Conservation (phyloP, 2,888 invertebrate genomes). For the Thecophora atra region DNA sequence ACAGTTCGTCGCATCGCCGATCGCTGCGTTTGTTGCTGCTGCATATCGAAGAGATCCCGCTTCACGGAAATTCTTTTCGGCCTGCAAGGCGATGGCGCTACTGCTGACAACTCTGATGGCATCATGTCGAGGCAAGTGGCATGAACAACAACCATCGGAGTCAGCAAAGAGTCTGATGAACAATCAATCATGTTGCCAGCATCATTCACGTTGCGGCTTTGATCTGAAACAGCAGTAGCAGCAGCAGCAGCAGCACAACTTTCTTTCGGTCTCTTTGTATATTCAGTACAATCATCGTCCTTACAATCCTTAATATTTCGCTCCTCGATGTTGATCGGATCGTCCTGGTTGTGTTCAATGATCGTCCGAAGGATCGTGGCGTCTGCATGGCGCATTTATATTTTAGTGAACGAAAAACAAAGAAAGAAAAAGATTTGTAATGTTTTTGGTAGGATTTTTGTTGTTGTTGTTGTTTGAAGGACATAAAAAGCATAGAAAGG, state of each 20-base stretch:
- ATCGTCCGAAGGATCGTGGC: background rate
- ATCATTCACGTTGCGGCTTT: background rate
- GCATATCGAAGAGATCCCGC: constrained; percentile 25
- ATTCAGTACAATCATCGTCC: background rate
- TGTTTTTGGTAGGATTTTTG: constrained; percentile 5
- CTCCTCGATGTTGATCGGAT: background rate
- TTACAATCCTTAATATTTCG: background rate
- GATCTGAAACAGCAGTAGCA: background rate
- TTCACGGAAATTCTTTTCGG: constrained; percentile 25
- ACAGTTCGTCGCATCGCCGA: no score
- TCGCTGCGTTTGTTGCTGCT: constrained; percentile 8
- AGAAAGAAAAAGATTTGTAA: constrained; percentile 13
- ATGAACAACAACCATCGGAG: constrained; percentile 16
- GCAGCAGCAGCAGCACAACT: background rate
- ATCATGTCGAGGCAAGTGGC: background rate
- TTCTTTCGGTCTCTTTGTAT: background rate
- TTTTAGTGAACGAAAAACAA: background rate
- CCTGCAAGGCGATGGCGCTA: background rate
- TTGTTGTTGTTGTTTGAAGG: background rate
- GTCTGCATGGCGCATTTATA: background rate
- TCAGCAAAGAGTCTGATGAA: constrained; percentile 11
- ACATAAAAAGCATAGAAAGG: no score
- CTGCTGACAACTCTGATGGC: background rate
- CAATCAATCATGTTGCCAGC: background rate
- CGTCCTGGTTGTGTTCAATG: background rate